phyloP scores from a whole-genome alignment of 2,797 vertebrate species.

The Clarias fuscus region DNA sequence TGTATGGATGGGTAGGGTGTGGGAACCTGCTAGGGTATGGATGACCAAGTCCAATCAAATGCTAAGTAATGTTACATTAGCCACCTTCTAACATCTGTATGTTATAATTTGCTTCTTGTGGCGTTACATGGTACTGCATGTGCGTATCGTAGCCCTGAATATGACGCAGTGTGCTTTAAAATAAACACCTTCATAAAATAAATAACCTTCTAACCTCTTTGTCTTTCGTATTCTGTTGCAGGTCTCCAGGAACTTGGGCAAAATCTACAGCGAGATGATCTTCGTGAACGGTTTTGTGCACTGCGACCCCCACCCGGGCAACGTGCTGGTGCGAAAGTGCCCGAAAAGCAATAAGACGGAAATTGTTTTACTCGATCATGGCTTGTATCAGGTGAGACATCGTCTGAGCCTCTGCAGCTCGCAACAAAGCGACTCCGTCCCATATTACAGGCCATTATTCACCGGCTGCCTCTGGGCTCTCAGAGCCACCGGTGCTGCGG shows the following conservation, averaged over 20 bases:
- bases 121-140: neutral
- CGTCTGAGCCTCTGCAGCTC: slow-evolving; percentile 20
- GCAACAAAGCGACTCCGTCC: slow-evolving; percentile 59
- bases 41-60: too few relatives aligned
- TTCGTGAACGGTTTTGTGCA: slow-evolving; percentile 96
- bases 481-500: slow-evolving; percentile 47
- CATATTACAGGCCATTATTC: slow-evolving; percentile 70
- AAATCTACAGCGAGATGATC: slow-evolving; percentile 97
- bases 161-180: neutral
- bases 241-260: slow-evolving; percentile 90
- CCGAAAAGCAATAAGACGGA: slow-evolving; percentile 77
- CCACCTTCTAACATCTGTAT: too few relatives aligned
- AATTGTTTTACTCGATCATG: slow-evolving; percentile 92
- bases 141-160: neutral
- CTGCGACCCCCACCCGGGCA: slow-evolving; percentile 96
- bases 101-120: neutral
- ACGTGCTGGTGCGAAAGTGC: slow-evolving; percentile 87
- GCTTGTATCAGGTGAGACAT: slow-evolving; percentile 81
- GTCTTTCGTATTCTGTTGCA: slow-evolving; percentile 56
- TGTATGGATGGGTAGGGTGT: too few relatives aligned
- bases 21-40: too few relatives aligned
- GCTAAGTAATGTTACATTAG: too few relatives aligned
- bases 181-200: neutral
- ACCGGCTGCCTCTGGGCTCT: slow-evolving; percentile 53
- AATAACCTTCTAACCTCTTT: neutral